phyloP scores from a whole-genome alignment of 2,113 vertebrate species.

The Setophaga kirtlandii region DNA sequence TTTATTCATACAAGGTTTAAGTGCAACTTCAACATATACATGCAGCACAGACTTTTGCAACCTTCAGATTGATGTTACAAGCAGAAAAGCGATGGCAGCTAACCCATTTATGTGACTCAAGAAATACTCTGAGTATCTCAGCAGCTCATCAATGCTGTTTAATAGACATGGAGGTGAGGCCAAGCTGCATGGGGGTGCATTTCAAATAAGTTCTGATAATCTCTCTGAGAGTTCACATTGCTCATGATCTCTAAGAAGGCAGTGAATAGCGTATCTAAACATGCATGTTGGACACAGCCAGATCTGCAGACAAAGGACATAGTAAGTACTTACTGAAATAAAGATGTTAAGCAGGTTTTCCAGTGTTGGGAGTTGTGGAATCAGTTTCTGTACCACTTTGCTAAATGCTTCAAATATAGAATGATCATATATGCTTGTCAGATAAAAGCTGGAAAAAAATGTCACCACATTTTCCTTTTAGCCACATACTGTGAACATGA shows the following conservation, averaged over 20 bases:
- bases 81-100: background rate
- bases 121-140: background rate
- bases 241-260: background rate
- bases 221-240: background rate
- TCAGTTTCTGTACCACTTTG: slow-evolving; percentile 91
- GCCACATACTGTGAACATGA: slow-evolving; percentile 40
- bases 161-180: background rate
- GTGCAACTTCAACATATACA: background rate
- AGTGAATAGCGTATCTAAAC: background rate
- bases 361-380: slow-evolving; percentile 89
- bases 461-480: slow-evolving; percentile 64
- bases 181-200: background rate
- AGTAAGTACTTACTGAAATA: slow-evolving; percentile 86
- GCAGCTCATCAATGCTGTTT: background rate
- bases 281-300: background rate
- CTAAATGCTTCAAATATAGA: slow-evolving; percentile 94
- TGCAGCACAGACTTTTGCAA: background rate
- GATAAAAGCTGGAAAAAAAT: slow-evolving; percentile 85
- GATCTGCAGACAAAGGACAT: slow-evolving; percentile 19
- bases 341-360: slow-evolving; percentile 92
- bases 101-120: background rate
- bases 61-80: background rate
- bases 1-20: background rate
- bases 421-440: slow-evolving; percentile 92
- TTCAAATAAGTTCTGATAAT: background rate